Conservation (phyloP, 92 coral and sea anemone genomes). For the Pocillopora grandis region DNA sequence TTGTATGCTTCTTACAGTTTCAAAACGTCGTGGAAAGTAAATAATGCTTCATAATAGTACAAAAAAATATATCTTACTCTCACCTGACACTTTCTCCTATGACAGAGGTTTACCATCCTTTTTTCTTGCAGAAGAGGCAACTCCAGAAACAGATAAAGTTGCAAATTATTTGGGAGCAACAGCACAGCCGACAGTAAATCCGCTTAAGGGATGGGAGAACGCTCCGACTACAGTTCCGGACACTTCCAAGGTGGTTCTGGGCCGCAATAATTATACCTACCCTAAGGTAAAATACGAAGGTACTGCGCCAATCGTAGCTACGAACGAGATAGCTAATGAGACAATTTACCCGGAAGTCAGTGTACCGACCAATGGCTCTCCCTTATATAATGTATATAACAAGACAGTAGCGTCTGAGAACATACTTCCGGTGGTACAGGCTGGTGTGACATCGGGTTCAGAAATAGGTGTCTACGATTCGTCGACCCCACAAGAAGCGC, state of each 20-base stretch:
- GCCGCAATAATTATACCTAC: conserved; percentile 66
- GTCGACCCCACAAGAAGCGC: conserved; percentile 37
- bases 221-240: conserved; percentile 72
- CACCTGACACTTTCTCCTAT: background rate
- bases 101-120: no score
- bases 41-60: background rate
- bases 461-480: conserved; percentile 45
- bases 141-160: conserved; percentile 20
- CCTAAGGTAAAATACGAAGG: conserved; percentile 51
- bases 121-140: conserved; percentile 15
- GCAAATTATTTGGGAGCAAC: conserved; percentile 8
- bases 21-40: background rate
- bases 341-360: conserved; percentile 46
- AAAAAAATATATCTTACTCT: no score
- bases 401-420: conserved; percentile 32
- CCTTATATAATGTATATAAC: conserved; percentile 36
- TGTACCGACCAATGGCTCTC: conserved; percentile 26
- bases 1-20: no score
- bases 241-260: conserved; percentile 51
- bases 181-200: conserved; percentile 58
- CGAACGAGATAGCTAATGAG: conserved; percentile 30
- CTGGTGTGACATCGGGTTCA: conserved; percentile 26
- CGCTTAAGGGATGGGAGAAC: conserved; percentile 38
- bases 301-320: conserved; percentile 27
- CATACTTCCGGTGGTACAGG: conserved; percentile 36